Conservation (phyloP, 2,888 invertebrate species). For the Leptogaster cylindrica region DNA sequence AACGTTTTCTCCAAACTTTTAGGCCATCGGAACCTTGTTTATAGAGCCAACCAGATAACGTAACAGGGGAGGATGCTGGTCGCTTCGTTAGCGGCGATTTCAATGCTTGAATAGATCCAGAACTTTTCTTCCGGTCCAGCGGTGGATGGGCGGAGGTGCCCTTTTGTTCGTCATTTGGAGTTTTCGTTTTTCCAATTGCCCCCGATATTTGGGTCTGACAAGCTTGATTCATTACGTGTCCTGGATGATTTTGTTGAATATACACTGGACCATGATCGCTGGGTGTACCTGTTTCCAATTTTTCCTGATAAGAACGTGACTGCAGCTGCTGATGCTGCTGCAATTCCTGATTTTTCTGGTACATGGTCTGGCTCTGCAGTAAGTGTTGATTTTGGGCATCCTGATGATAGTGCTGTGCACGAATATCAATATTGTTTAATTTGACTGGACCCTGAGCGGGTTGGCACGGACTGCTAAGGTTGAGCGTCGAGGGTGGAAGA, state of each 20-base stretch:
- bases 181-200: slow-evolving; percentile 48
- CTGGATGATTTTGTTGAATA: slow-evolving; percentile 62
- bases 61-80: slow-evolving; percentile 82
- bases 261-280: slow-evolving; percentile 61
- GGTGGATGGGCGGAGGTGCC: slow-evolving; percentile 47
- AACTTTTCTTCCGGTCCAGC: slow-evolving; percentile 61
- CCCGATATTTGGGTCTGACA: slow-evolving; percentile 61
- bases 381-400: slow-evolving; percentile 38
- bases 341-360: slow-evolving; percentile 7
- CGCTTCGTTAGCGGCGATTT: slow-evolving; percentile 85
- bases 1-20: slow-evolving; percentile 92
- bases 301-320: slow-evolving; percentile 50
- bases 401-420: slow-evolving; percentile 46
- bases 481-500: slow-evolving; percentile 59
- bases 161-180: slow-evolving; percentile 31
- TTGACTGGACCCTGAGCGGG: slow-evolving; percentile 59
- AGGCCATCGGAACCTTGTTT: slow-evolving; percentile 93
- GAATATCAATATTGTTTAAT: slow-evolving; percentile 49
- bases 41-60: slow-evolving; percentile 87
- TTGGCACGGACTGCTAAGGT: slow-evolving; percentile 60
- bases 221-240: slow-evolving; percentile 61
- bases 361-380: slow-evolving; percentile 21
- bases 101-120: slow-evolving; percentile 68
- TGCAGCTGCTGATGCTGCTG: slow-evolving; percentile 13
- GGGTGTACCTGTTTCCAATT: slow-evolving; percentile 53